Conservation (phyloP, 2,888 invertebrate genomes). For the Euproctis similis region DNA sequence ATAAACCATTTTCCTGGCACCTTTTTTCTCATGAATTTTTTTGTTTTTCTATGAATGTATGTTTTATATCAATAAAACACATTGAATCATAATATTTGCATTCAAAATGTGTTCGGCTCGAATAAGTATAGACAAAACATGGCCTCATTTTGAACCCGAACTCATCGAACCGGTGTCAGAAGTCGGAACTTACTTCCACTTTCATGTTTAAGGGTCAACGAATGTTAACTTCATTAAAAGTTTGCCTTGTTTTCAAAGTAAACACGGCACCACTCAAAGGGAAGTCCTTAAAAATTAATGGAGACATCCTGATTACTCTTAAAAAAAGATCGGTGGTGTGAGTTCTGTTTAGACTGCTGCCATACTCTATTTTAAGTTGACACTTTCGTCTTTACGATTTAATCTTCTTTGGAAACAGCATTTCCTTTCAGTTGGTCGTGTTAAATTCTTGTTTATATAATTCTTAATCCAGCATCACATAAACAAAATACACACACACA, state of each 20-base stretch:
- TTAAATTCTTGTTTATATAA: constrained; percentile 36
- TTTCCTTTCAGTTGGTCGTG: constrained; percentile 27
- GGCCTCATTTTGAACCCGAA: constrained; percentile 7
- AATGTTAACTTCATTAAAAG: constrained; percentile 71
- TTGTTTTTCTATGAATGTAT: too few species aligned
- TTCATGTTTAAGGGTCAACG: constrained; percentile 51
- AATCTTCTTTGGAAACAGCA: constrained; percentile 36
- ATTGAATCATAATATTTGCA: too few species aligned
- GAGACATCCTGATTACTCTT: constrained; percentile 66
- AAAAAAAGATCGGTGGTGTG: constrained; percentile 41
- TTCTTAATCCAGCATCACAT: constrained; percentile 40
- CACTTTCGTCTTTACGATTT: constrained; percentile 37
- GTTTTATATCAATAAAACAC: too few species aligned
- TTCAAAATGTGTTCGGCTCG: too few species aligned
- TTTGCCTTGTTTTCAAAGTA: constrained; percentile 64
- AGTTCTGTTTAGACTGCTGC: constrained; percentile 40
- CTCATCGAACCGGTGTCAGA: constrained; percentile 17
- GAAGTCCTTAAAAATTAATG: constrained; percentile 73
- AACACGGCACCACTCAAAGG: constrained; percentile 62
- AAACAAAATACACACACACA: constrained; percentile 35
- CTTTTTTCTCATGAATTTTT: too few species aligned
- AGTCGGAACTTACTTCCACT: constrained; percentile 24
- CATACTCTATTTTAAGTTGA: constrained; percentile 50
- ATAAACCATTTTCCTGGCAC: too few species aligned
- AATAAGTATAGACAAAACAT: constrained; percentile 10